phyloP scores from a whole-genome alignment of 1,140 invertebrate species.

The Samia ricini region DNA sequence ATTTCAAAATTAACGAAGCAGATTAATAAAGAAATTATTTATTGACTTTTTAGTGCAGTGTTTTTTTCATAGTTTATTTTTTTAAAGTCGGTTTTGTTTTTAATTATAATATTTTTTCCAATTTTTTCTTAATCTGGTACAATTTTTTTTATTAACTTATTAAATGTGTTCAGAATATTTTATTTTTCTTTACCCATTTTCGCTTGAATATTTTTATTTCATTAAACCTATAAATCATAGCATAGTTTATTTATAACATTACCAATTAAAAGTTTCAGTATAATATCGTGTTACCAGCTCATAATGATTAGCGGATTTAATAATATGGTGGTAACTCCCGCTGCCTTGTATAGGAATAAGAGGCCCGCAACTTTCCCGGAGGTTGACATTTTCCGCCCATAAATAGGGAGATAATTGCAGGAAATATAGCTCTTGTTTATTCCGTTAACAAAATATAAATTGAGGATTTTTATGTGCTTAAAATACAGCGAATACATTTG shows the following conservation, averaged over 20 bases:
- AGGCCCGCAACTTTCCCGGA: slow-evolving; percentile 29
- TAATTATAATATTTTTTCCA: no score
- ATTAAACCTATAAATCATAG: not conserved
- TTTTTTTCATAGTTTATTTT: no score
- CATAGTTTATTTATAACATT: not conserved
- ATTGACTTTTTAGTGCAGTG: no score
- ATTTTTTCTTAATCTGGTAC: no score
- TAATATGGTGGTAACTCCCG: slow-evolving; percentile 21
- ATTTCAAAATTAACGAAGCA: no score
- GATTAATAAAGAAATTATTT: no score
- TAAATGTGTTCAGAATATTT: not conserved
- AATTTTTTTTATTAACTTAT: no score
- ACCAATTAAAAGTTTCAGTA: not conserved
- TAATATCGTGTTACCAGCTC: slow-evolving; percentile 22
- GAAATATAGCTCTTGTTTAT: slow-evolving; percentile 37
- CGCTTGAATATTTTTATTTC: not conserved
- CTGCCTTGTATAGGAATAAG: slow-evolving; percentile 8
- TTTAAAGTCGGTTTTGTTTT: no score
- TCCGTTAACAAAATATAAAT: slow-evolving; percentile 34
- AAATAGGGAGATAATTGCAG: slow-evolving; percentile 54
- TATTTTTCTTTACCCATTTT: not conserved
- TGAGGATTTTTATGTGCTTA: slow-evolving; percentile 9
- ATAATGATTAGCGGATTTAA: slow-evolving; percentile 36
- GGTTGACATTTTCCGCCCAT: slow-evolving; percentile 49
- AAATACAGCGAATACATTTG: not conserved